These are phyloP conservation scores for Neelides folsomi DNA, from an alignment of 2,888 invertebrate genomes.

Conservation along the genomic window DNA sequence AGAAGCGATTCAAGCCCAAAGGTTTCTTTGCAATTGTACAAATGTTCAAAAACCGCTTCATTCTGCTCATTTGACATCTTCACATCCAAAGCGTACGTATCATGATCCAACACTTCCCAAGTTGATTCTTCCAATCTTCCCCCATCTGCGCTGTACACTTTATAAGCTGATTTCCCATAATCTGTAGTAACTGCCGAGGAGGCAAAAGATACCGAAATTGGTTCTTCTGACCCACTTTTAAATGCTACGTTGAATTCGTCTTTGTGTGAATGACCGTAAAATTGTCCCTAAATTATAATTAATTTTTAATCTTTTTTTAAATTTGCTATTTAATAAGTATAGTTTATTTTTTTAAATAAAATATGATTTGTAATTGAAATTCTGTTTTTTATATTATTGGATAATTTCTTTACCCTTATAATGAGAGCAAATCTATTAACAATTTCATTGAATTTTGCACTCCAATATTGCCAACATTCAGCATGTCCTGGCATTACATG, in stretches of 20 bases:
- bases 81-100: conserved; percentile 60
- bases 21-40: conserved; percentile 56
- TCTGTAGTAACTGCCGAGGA: conserved; percentile 49
- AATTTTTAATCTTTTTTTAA: too few species aligned
- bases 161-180: conserved; percentile 72
- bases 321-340: too few species aligned
- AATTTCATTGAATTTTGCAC: conserved; percentile 18
- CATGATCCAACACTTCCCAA: conserved; percentile 42
- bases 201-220: conserved; percentile 48
- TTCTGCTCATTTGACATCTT: conserved; percentile 52
- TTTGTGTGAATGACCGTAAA: conserved; percentile 67
- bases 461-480: conserved; percentile 36
- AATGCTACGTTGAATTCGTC: conserved; percentile 62
- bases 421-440: conserved; percentile 23
- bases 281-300: conserved; percentile 43
- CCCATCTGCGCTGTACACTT: conserved; percentile 54
- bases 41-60: conserved; percentile 55
- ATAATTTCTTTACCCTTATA: conserved; percentile 16
- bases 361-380: too few species aligned
- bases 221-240: conserved; percentile 39
- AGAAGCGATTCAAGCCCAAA: conserved; percentile 51
- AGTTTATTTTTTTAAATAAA: too few species aligned
- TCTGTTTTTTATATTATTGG: too few species aligned
- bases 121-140: conserved; percentile 33
- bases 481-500: conserved; percentile 64